Evolutionary conservation across 1,140 invertebrate species (phyloP), one percentile per base, ranked within the genome.

Genomic region (Sminthurides bifidus): DNA sequence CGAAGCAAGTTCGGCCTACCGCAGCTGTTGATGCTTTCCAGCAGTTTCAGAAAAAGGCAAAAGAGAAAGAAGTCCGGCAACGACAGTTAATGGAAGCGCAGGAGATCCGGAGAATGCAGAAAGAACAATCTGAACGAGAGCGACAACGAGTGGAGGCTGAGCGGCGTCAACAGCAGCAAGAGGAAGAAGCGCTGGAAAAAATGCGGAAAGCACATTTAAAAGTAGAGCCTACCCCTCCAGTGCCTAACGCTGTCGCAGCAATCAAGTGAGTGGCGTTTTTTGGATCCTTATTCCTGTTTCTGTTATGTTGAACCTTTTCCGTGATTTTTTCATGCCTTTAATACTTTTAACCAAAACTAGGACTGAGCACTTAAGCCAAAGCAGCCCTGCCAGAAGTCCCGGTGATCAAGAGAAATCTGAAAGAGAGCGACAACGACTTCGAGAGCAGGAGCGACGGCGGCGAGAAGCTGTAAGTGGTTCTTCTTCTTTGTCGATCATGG

Each of bases 21-120:
- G 61, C 65, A 23, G 64, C 69, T 35, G 51, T 65, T 38, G 69
- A 88, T 64, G 76, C 77, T 59, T 85, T 83, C 66, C 77, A 87
- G 73, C 82, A 83, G 60, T 97, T 95, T 70, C 89, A 89, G 68
- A 93, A 92, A 68, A 84, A 93, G 75, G 92, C 92, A 8, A 89
- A 90, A 71, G 90, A 95, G 72, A 93, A 95, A 69, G 82, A 84
- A 56, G 88, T 94, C 73, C 79, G 88, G 70, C 85, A 92, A 76
- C 80, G 86, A 68, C 81, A 85, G 52, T 71, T 92, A 2, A 73
- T 82, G 53, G 87, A 92, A 70, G 85, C 86, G 65, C 83, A 87
- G 67, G 85, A 89, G 66, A 71, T 84, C 66, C 76, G 85, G 30
- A 69, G 81, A 60, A 72, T 77, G 64, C 81, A 88, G 70, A 87